These are phyloP conservation scores for Chironex yamaguchii DNA, from an alignment of 30 jellyfish, hydroid and myxozoan genomes.

Conservation along the genomic window DNA sequence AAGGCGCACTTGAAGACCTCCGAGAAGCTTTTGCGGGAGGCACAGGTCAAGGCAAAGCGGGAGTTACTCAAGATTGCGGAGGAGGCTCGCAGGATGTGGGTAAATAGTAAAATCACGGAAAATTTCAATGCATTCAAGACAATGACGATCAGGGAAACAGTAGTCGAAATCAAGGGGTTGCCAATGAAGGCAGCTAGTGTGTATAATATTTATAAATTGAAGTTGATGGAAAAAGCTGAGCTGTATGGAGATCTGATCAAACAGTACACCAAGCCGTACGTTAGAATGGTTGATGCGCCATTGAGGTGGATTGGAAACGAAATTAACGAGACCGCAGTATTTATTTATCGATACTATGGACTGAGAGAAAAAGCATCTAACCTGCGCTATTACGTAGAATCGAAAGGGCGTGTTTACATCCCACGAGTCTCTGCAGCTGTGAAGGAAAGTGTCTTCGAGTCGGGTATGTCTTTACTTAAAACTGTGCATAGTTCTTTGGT, in stretches of 20 bases:
- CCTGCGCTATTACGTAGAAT: constrained; percentile 1
- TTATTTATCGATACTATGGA: constrained; percentile 74
- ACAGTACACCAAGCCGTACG: constrained; percentile 63
- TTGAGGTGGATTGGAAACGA: constrained; percentile 78
- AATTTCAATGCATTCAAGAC: constrained; percentile 22
- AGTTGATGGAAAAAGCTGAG: constrained; percentile 4
- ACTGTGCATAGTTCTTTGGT: constrained; percentile 65
- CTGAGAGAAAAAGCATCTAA: constrained; percentile 54
- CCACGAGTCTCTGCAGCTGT: constrained; percentile 74
- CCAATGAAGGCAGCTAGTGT: constrained; percentile 58
- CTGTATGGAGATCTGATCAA: too few relatives aligned
- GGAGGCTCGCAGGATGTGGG: constrained; percentile 62
- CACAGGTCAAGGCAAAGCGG: background rate
- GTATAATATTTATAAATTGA: constrained; percentile 4
- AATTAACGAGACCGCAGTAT: constrained; percentile 83
- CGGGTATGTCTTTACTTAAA: constrained; percentile 38
- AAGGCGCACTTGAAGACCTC: constrained; percentile 19
- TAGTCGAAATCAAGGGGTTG: constrained; percentile 65
- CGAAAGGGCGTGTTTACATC: background rate
- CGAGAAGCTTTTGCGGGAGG: too few relatives aligned
- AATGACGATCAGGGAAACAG: constrained; percentile 90
- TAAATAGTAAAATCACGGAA: constrained; percentile 49
- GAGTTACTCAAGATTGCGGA: constrained; percentile 34
- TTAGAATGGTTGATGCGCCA: constrained; percentile 23
- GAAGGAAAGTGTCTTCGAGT: constrained; percentile 1